Base-by-base conservation (phyloP, 1,140 invertebrate species). In the Drosophila sturtevanti region DNA sequence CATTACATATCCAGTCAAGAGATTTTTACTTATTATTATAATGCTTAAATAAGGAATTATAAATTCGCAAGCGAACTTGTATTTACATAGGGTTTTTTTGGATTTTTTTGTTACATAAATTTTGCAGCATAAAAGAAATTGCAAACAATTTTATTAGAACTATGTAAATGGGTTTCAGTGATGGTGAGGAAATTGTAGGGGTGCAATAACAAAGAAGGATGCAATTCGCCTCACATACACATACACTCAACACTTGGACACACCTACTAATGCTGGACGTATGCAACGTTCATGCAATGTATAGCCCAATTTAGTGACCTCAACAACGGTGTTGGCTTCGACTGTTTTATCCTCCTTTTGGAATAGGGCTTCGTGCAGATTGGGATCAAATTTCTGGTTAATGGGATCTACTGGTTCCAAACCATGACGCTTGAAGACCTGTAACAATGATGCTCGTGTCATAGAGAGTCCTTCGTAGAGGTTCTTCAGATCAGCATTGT, bases 321-420 rank as follows among this genome's bases (percentile, higher is more conserved):
- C 95, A 14, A 98, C 96, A 37, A 99, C 95, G 2, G 96, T 98
- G 44, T 98, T 98, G 2, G 96, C 93, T 60, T 96, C 94, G 79
- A 97, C 97, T 0, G 95, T 95, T 80, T 95, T 93, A 67, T 96
- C 95, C 64, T 96, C 96, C 94, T 98, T 96, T 93, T 98, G 95
- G 93, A 99, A 99, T 52, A 99, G 92, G 0, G 98, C 98, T 93
- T 99, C 98, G 86, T 99, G 98, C 63, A 97, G 92, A 92, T 99
- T 98, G 4, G 98, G 98, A 93, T 99, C 95, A 93, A 99, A 99
- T 92, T 98, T 98, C 81, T 98, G 96, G 79, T 98, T 95, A 10
- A 97, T 72, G 18, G 98, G 98, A 92, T 97, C 96, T 14, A 99
- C 94, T 44, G 95, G 93, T 61, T 95, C 93, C 34, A 99, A 92